phyloP scores from a whole-genome alignment of 2,888 invertebrate species.

The Scrobipalpa atriplicella region DNA sequence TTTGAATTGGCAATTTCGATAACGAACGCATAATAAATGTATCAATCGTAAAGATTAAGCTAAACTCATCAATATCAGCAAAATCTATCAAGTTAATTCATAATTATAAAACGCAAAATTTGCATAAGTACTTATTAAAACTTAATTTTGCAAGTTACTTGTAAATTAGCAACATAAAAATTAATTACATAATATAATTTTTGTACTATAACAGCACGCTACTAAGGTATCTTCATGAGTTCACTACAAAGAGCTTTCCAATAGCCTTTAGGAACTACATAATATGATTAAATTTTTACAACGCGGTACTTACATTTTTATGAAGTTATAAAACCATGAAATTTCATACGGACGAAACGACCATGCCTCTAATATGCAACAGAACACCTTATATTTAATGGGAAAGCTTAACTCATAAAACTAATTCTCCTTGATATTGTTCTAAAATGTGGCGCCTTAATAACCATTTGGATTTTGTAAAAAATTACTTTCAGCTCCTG shows the following conservation, averaged over 20 bases:
- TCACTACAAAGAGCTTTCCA: neutral
- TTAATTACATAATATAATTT: no score
- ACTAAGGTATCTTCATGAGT: neutral
- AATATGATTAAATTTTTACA: constrained; percentile 23
- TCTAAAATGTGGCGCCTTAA: constrained; percentile 17
- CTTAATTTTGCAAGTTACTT: no score
- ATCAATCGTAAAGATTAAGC: no score
- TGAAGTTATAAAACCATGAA: constrained; percentile 24
- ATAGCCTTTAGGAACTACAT: neutral
- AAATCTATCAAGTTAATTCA: no score
- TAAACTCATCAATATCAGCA: no score
- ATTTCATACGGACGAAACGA: constrained; percentile 17
- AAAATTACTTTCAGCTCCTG: constrained; percentile 42
- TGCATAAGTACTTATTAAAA: no score
- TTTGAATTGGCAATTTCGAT: no score
- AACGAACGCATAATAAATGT: no score
- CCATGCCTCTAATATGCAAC: constrained; percentile 18
- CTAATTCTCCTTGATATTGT: constrained; percentile 20
- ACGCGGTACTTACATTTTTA: constrained; percentile 21
- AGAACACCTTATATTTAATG: constrained; percentile 19
- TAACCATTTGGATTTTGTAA: constrained; percentile 15
- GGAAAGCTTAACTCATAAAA: constrained; percentile 22
- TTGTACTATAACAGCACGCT: neutral
- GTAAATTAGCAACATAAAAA: no score
- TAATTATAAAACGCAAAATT: no score